These are phyloP conservation scores for Epizoanthus ramosus DNA, from an alignment of 92 coral and sea anemone species.

Conservation along the genomic window DNA sequence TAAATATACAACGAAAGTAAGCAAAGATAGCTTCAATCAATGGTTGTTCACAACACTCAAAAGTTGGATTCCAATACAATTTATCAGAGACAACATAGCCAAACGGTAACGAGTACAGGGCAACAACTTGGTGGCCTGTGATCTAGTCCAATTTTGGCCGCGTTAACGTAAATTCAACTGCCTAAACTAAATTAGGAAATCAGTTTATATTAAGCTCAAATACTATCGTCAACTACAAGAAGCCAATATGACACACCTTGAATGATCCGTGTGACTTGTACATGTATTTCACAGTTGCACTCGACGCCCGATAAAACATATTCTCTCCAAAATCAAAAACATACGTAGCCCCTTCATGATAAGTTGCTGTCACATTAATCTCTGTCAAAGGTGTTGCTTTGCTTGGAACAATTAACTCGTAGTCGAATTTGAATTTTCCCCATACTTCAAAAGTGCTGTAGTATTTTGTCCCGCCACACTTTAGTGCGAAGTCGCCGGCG, in stretches of 20 bases:
- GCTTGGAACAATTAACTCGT: conserved; percentile 13
- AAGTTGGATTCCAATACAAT: too few species aligned
- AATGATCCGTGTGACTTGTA: conserved; percentile 2
- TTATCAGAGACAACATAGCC: too few species aligned
- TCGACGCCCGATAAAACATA: neutral
- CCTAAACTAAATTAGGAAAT: too few species aligned
- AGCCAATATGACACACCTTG: neutral
- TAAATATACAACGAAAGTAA: too few species aligned
- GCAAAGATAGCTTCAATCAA: too few species aligned
- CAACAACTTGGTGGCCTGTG: too few species aligned
- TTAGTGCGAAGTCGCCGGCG: conserved; percentile 62
- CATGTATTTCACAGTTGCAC: neutral
- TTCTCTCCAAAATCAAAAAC: conserved; percentile 27
- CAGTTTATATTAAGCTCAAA: too few species aligned
- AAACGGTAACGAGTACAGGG: too few species aligned
- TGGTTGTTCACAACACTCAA: too few species aligned
- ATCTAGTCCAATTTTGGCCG: too few species aligned
- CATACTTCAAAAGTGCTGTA: conserved; percentile 60
- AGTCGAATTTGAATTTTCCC: conserved; percentile 44
- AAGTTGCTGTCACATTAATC: conserved; percentile 11
- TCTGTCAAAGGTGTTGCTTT: neutral
- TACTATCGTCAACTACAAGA: too few species aligned
- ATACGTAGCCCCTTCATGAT: conserved; percentile 3
- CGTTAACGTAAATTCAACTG: too few species aligned
- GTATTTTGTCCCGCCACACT: conserved; percentile 62